phyloP scores from a whole-genome alignment of 2,888 invertebrate species.

The Cacoxenus indagator region DNA sequence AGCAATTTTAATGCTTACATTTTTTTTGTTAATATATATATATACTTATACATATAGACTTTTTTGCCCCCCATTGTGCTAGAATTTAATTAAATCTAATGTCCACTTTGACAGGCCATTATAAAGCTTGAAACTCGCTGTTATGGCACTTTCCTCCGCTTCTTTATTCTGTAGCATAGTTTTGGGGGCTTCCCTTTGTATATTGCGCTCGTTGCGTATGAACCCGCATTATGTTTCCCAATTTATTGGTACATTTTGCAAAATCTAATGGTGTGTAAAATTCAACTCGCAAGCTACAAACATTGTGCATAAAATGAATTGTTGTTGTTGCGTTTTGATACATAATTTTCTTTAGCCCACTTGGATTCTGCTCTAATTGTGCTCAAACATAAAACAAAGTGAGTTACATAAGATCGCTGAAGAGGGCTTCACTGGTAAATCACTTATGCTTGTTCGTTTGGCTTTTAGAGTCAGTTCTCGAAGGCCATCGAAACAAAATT shows the following conservation, averaged over 20 bases:
- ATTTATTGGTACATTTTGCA: constrained; percentile 61
- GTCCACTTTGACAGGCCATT: constrained; percentile 42
- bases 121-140: constrained; percentile 23
- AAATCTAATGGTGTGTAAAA: constrained; percentile 57
- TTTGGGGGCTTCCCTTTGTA: not conserved
- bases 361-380: constrained; percentile 53
- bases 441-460: no score
- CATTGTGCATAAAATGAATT: constrained; percentile 17
- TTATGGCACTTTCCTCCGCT: not conserved
- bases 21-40: no score
- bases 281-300: constrained; percentile 23
- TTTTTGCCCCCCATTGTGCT: not conserved
- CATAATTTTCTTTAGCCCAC: constrained; percentile 47
- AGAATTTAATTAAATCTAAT: constrained; percentile 53
- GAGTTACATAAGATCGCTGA: not conserved
- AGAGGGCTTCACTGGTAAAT: not conserved
- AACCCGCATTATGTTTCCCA: constrained; percentile 48
- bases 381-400: constrained; percentile 36
- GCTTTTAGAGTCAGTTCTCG: no score
- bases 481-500: no score
- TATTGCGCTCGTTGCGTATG: not conserved
- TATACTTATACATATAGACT: no score
- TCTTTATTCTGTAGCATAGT: not conserved
- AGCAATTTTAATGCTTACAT: no score
- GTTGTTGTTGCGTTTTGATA: no score